Conservation (phyloP, 2,888 invertebrate genomes). For the Nomada goodeniana region DNA sequence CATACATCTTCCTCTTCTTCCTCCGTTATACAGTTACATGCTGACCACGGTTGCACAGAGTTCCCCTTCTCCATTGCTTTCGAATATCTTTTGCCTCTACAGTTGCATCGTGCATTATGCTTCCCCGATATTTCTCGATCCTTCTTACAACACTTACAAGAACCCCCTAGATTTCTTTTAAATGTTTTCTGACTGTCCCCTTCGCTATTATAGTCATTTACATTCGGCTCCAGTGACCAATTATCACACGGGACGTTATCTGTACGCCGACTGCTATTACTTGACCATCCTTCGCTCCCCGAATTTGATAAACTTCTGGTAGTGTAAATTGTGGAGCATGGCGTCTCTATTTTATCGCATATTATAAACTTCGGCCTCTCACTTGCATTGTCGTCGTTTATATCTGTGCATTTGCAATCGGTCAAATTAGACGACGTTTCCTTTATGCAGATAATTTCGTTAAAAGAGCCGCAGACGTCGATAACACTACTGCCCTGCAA, state of each 20-base stretch:
- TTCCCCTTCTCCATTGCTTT: conserved; percentile 9
- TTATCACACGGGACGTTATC: not conserved
- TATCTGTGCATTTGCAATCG: conserved; percentile 22
- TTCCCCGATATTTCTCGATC: not conserved
- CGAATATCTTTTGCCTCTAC: not conserved
- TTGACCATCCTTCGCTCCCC: conserved; percentile 10
- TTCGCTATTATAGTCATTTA: not conserved
- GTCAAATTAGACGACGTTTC: conserved; percentile 32
- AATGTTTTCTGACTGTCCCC: not conserved
- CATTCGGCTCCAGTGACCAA: conserved; percentile 15
- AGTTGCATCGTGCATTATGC: not conserved
- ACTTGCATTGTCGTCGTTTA: conserved; percentile 5
- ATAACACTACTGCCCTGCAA: not conserved
- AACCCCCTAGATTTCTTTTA: not conserved
- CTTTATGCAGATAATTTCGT: not conserved
- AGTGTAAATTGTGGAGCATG: conserved; percentile 37
- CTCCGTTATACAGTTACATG: conserved; percentile 62
- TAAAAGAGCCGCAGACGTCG: not conserved
- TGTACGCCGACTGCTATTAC: conserved; percentile 6
- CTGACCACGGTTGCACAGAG: conserved; percentile 33
- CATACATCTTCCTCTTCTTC: conserved; percentile 58
- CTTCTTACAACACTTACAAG: conserved; percentile 32
- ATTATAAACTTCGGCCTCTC: conserved; percentile 28
- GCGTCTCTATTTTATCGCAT: conserved; percentile 28
- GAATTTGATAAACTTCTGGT: conserved; percentile 12